phyloP scores from a whole-genome alignment of 2,113 vertebrate species.

The Thermophis baileyi region DNA sequence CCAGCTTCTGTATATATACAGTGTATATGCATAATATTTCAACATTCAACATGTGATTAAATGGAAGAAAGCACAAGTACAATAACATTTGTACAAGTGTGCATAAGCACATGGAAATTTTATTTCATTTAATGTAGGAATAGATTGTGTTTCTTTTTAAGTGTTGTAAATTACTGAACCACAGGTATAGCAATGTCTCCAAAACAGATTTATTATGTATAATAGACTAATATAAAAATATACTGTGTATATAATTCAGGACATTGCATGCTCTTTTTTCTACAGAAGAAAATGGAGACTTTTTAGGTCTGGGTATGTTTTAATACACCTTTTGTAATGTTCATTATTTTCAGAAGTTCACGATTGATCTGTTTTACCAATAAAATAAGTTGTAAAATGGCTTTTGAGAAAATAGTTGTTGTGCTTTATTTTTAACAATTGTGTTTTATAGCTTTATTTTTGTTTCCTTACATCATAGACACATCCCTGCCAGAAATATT shows the following conservation, averaged over 20 bases:
- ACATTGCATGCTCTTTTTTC: conserved; percentile 57
- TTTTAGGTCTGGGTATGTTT: conserved; percentile 73
- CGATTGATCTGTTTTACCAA: conserved; percentile 58
- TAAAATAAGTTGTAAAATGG: conserved; percentile 52
- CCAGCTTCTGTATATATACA: conserved; percentile 2
- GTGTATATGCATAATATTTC: background rate
- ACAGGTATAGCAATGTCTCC: background rate
- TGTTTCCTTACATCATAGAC: background rate
- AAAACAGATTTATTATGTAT: conserved; percentile 6
- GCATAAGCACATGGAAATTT: background rate
- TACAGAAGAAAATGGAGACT: conserved; percentile 62
- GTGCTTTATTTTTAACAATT: background rate
- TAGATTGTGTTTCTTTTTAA: conserved; percentile 13
- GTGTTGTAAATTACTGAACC: background rate
- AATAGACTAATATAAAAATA: conserved; percentile 48
- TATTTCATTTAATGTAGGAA: background rate
- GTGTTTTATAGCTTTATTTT: background rate
- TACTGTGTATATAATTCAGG: conserved; percentile 67
- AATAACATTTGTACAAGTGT: background rate
- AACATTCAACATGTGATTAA: background rate
- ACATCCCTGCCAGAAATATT: background rate
- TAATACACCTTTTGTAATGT: conserved; percentile 67
- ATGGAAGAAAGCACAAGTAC: background rate
- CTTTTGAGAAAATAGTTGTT: background rate
- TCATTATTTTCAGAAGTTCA: conserved; percentile 53